phyloP scores from a whole-genome alignment of 2,797 vertebrate genomes.

The Rhabdophis nuchalis region DNA sequence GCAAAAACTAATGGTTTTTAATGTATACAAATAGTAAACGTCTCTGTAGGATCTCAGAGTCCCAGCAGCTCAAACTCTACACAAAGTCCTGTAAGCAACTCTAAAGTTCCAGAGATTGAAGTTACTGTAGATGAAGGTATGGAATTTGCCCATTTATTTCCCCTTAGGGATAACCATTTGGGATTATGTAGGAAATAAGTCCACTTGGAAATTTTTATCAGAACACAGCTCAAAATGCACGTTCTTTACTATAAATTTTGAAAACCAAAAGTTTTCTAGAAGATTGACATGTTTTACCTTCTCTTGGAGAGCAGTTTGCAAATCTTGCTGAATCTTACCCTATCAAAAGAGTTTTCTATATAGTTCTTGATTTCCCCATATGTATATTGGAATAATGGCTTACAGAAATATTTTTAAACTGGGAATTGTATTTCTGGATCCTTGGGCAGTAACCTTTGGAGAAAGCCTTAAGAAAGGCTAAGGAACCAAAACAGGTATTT shows the following conservation, averaged over 20 bases:
- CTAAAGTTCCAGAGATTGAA: constrained; percentile 71
- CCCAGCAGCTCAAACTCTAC: constrained; percentile 49
- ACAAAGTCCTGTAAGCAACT: constrained; percentile 54
- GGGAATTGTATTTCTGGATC: neutral
- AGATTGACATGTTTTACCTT: neutral
- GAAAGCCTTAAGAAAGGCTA: neutral
- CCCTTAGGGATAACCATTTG: neutral
- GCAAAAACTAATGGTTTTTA: neutral
- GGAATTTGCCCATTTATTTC: constrained; percentile 1
- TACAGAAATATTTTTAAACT: neutral
- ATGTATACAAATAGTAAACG: neutral
- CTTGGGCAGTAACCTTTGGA: neutral
- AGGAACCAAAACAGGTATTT: neutral
- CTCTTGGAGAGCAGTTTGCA: neutral
- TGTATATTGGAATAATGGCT: neutral
- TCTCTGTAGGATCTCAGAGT: constrained; percentile 51
- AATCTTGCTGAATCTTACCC: neutral
- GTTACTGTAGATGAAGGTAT: constrained; percentile 70
- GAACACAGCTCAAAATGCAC: neutral
- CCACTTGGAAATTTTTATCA: neutral
- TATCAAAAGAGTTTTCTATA: neutral
- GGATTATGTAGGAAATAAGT: neutral
- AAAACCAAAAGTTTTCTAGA: neutral
- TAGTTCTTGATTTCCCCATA: neutral
- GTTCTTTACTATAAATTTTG: neutral